Conservation (phyloP, 1,140 invertebrate genomes). For the Heliothis subflexa region DNA sequence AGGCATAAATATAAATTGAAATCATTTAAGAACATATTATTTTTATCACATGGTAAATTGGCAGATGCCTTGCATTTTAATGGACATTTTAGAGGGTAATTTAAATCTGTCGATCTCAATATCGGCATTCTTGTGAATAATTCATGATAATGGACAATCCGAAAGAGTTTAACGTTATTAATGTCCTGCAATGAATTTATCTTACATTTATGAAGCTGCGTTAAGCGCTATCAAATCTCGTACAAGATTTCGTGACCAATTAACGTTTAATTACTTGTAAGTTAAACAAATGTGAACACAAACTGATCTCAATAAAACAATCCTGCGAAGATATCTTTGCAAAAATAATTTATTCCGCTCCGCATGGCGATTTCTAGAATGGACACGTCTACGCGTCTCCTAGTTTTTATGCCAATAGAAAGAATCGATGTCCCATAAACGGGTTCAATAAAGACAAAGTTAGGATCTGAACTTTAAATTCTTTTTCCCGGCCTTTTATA, state of each 20-base stretch:
- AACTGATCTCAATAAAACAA: constrained; percentile 28
- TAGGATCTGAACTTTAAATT: constrained; percentile 61
- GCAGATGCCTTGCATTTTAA: no score
- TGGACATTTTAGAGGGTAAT: no score
- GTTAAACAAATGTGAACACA: constrained; percentile 13
- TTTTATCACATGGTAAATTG: no score
- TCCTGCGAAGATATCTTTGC: constrained; percentile 7
- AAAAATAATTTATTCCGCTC: constrained; percentile 18
- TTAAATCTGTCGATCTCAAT: no score
- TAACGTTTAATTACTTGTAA: constrained; percentile 12
- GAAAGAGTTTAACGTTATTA: not conserved
- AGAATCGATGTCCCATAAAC: constrained; percentile 52
- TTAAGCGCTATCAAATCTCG: not conserved
- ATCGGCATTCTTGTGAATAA: not conserved
- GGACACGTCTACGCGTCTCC: constrained; percentile 45
- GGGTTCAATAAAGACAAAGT: constrained; percentile 59
- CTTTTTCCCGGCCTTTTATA: constrained; percentile 67
- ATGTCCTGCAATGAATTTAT: not conserved
- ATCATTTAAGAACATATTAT: no score
- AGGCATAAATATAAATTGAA: no score
- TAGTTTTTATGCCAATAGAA: constrained; percentile 40
- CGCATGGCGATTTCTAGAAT: constrained; percentile 31
- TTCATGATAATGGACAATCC: not conserved
- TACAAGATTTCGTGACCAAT: constrained; percentile 8
- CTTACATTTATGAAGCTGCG: constrained; percentile 3